Conservation (phyloP, 1,140 invertebrate genomes). For the Drosophila chauvacae region DNA sequence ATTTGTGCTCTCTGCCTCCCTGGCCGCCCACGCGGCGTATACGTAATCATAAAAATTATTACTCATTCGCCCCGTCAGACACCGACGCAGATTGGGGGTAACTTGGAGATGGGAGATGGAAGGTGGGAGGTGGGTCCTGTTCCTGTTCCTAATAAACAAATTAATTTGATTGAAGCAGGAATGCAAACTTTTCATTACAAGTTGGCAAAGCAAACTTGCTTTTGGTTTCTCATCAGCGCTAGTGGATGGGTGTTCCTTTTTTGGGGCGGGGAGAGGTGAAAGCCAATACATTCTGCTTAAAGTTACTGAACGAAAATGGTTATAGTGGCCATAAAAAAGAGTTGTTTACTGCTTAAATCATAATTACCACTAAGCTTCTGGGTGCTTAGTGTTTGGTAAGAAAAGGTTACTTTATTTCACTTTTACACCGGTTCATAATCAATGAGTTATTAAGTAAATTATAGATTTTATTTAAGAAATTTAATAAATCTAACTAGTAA, state of each 20-base stretch:
- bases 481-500: neutral
- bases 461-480: neutral
- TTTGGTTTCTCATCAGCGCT: slow-evolving; percentile 13
- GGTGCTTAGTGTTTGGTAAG: neutral
- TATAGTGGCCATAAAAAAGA: neutral
- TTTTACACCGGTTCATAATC: neutral
- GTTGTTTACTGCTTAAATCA: neutral
- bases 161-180: slow-evolving; percentile 69
- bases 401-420: neutral
- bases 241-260: neutral
- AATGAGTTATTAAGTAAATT: neutral
- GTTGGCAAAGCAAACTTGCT: slow-evolving; percentile 24
- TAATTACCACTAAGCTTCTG: neutral
- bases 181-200: slow-evolving; percentile 38
- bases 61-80: slow-evolving; percentile 57
- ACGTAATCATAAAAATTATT: slow-evolving; percentile 75
- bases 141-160: slow-evolving; percentile 65
- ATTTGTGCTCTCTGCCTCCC: slow-evolving; percentile 48
- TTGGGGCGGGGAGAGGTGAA: neutral
- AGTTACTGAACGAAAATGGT: neutral
- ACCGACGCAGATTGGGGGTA: slow-evolving; percentile 2
- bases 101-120: no score
- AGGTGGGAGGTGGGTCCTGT: neutral
- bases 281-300: slow-evolving; percentile 1
- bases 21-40: slow-evolving; percentile 46